Evolutionary conservation across 2,888 invertebrate genomes (phyloP).

Genomic region (Sussaba pulchella): DNA sequence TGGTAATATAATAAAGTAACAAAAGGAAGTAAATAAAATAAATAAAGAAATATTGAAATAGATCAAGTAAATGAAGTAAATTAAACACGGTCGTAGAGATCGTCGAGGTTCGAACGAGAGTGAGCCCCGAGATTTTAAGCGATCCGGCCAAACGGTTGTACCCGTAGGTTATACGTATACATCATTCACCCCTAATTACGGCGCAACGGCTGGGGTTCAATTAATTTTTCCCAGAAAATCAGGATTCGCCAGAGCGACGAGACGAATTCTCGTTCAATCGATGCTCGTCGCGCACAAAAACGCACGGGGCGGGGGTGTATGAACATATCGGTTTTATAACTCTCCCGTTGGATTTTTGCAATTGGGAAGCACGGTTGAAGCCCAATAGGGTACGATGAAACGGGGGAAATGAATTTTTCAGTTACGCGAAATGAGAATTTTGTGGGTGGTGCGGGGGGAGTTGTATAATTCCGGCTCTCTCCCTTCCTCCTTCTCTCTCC

Average conservation of each 20-base stretch:
- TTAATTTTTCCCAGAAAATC: slow-evolving; percentile 66
- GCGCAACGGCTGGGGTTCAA: slow-evolving; percentile 50
- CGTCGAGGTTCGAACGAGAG: neutral
- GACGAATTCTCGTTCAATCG: slow-evolving; percentile 53
- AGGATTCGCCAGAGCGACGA: slow-evolving; percentile 53
- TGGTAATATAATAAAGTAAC: too few species aligned
- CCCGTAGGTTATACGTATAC: too few species aligned
- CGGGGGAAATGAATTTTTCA: slow-evolving; percentile 65
- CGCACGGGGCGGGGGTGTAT: slow-evolving; percentile 4
- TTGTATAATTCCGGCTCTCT: neutral
- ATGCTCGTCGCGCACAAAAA: slow-evolving; percentile 36
- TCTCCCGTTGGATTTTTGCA: too few species aligned
- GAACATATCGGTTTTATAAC: too few species aligned
- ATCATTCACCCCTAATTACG: slow-evolving; percentile 43
- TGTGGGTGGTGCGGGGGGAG: slow-evolving; percentile 44
- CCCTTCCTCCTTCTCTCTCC: too few species aligned
- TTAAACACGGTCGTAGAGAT: too few species aligned
- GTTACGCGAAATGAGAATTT: slow-evolving; percentile 65
- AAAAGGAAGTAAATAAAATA: too few species aligned
- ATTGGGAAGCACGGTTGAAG: too few species aligned
- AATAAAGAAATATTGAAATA: too few species aligned
- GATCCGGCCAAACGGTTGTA: neutral
- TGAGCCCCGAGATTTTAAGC: slow-evolving; percentile 5
- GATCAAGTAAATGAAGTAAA: too few species aligned
- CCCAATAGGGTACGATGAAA: slow-evolving; percentile 50